Evolutionary conservation across 2,113 vertebrate species (phyloP).

Genomic region (Genyomyrus donnyi): DNA sequence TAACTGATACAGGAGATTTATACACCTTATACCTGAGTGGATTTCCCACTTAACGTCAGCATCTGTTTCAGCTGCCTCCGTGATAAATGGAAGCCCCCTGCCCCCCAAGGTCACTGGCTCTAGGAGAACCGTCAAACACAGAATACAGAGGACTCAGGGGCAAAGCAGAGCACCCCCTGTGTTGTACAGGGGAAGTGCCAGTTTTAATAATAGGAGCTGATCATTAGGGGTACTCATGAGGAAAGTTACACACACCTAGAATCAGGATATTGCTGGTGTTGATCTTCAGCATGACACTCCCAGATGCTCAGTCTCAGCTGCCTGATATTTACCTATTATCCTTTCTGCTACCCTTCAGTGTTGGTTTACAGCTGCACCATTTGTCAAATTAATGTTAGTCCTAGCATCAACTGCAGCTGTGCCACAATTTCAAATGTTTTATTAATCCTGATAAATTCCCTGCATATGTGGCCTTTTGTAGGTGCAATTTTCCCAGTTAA

Average conservation of each 20-base stretch:
- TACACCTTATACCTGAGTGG: not conserved
- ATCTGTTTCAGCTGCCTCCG: not conserved
- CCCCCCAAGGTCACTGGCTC: not conserved
- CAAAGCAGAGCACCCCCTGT: too few species aligned
- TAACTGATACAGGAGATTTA: constrained; percentile 40
- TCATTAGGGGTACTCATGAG: not conserved
- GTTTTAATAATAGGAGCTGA: not conserved
- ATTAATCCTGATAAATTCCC: not conserved
- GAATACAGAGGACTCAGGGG: too few species aligned
- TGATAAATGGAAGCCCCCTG: not conserved
- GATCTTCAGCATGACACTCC: not conserved
- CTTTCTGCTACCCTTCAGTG: not conserved
- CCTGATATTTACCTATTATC: not conserved
- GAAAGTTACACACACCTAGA: not conserved
- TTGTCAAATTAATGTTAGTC: not conserved
- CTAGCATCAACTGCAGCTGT: not conserved
- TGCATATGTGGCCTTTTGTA: not conserved
- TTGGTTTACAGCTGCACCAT: not conserved
- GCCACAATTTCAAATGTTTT: not conserved
- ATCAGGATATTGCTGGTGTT: not conserved
- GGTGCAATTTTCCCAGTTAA: not conserved
- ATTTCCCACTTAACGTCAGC: constrained; percentile 1
- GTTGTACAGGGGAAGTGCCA: too few species aligned
- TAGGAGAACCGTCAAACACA: too few species aligned
- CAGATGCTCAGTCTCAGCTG: constrained; percentile 20